phyloP scores from a whole-genome alignment of 2,888 invertebrate species.

The Eumacrocentrus americanus region DNA sequence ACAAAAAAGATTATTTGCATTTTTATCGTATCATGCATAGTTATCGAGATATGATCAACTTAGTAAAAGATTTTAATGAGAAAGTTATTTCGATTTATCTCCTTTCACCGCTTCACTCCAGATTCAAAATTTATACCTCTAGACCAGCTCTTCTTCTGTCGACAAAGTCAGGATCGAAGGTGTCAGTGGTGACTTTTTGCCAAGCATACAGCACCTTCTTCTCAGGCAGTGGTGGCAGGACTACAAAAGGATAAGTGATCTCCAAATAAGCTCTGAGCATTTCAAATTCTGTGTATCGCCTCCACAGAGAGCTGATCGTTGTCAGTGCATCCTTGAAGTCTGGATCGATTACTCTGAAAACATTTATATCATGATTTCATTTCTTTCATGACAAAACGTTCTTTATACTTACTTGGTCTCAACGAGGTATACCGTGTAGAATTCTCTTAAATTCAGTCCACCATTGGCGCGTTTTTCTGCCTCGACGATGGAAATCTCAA shows the following conservation, averaged over 20 bases:
- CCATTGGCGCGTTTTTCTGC: slow-evolving; percentile 79
- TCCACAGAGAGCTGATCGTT: slow-evolving; percentile 74
- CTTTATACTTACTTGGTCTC: slow-evolving; percentile 73
- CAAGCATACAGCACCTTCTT: slow-evolving; percentile 78
- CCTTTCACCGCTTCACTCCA: too few species aligned
- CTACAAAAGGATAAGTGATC: slow-evolving; percentile 78
- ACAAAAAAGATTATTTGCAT: too few species aligned
- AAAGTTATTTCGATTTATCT: too few species aligned
- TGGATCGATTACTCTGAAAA: slow-evolving; percentile 69
- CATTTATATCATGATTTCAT: not conserved
- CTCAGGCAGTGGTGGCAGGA: slow-evolving; percentile 82
- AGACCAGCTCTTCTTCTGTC: slow-evolving; percentile 81
- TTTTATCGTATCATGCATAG: too few species aligned
- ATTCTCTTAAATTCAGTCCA: slow-evolving; percentile 75
- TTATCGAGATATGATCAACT: too few species aligned
- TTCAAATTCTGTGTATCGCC: slow-evolving; percentile 86
- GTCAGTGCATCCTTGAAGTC: slow-evolving; percentile 68
- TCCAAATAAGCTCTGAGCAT: slow-evolving; percentile 78
- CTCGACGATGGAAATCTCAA: slow-evolving; percentile 77
- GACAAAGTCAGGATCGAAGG: slow-evolving; percentile 83
- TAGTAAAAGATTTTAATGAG: too few species aligned
- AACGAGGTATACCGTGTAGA: slow-evolving; percentile 79
- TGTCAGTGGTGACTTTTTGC: slow-evolving; percentile 78
- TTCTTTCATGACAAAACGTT: not conserved
- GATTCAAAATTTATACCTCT: slow-evolving; percentile 65